These are phyloP conservation scores for Pterobdella sp. DNA, from an alignment of 2,888 invertebrate genomes.

Conservation along the genomic window DNA sequence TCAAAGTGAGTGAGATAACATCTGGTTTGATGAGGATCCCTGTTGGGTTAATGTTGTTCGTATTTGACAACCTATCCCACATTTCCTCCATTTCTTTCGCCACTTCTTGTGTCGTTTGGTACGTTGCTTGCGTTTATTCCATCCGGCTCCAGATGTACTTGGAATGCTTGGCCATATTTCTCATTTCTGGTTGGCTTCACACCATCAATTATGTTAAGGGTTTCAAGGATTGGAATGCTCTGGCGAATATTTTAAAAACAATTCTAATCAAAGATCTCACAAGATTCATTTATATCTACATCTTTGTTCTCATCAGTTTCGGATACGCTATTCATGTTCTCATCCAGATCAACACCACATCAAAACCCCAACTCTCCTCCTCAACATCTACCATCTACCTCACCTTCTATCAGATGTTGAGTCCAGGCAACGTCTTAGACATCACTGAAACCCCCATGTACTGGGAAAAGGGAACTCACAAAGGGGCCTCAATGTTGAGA, in stretches of 20 bases:
- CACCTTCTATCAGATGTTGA: conserved; percentile 46
- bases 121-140: conserved; percentile 39
- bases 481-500: conserved; percentile 26
- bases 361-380: conserved; percentile 25
- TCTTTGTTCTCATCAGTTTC: conserved; percentile 46
- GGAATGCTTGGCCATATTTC: conserved; percentile 41
- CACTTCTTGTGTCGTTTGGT: conserved; percentile 42
- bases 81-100: conserved; percentile 40
- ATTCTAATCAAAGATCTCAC: conserved; percentile 46
- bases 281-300: conserved; percentile 46
- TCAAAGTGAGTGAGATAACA: conserved; percentile 32
- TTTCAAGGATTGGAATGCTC: conserved; percentile 45
- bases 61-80: conserved; percentile 32
- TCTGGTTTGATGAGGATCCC: conserved; percentile 32
- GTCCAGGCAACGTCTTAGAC: conserved; percentile 33
- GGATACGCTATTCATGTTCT: conserved; percentile 45
- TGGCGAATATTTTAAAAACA: conserved; percentile 45
- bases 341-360: conserved; percentile 40
- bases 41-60: conserved; percentile 30
- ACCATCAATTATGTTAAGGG: conserved; percentile 46
- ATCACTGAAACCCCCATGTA: conserved; percentile 26
- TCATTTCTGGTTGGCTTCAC: conserved; percentile 46
- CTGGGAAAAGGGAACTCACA: conserved; percentile 4
- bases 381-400: conserved; percentile 33
- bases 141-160: conserved; percentile 42